Evolutionary conservation across 2,113 vertebrate genomes (phyloP).

Genomic region (Serinus canaria): DNA sequence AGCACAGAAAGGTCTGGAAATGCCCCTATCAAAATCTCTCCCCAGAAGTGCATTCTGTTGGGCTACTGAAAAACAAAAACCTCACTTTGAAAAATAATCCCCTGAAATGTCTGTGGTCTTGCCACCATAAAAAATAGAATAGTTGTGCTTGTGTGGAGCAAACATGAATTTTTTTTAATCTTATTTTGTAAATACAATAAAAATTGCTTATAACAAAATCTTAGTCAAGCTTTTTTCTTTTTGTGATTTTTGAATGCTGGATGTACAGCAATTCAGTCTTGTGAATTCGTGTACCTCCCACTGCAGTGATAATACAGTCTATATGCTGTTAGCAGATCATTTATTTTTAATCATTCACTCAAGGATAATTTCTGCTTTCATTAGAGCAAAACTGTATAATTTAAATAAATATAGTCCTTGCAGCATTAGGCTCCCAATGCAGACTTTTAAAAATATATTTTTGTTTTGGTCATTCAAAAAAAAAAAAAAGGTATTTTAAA

Average conservation of each 20-base stretch:
- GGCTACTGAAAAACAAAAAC: neutral
- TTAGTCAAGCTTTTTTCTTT: neutral
- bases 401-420: neutral
- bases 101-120: neutral
- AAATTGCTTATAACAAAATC: neutral
- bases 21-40: neutral
- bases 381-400: neutral
- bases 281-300: neutral
- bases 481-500: neutral
- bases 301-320: neutral
- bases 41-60: neutral
- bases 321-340: neutral
- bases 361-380: neutral
- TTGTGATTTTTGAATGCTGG: neutral
- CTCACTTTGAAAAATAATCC: neutral
- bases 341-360: constrained; percentile 43
- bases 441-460: neutral
- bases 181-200: neutral
- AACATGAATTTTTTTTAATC: neutral
- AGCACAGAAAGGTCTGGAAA: neutral
- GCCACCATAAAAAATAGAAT: neutral
- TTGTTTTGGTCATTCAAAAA: neutral
- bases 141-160: neutral
- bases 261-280: neutral
- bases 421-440: neutral